Evolutionary conservation across 2,113 vertebrate genomes (phyloP), one percentile per base, ranked within the genome.

Genomic region (Irena cyanogastra): DNA sequence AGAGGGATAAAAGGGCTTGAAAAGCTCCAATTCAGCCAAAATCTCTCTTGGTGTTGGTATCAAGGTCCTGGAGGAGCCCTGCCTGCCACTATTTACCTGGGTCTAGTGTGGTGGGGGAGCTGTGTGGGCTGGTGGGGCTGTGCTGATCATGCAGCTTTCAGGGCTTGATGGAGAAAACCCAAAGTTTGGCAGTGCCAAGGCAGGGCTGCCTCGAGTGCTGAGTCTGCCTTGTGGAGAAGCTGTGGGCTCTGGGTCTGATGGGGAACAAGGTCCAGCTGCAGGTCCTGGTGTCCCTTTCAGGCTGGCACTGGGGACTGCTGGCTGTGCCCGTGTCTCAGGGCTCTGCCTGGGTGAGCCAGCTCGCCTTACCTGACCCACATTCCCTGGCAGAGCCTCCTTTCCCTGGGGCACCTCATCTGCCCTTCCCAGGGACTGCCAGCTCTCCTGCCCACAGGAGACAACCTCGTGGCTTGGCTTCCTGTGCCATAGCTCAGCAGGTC

Each of bases 281-380:
- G 85, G 6, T 49, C 17, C 81, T 71, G 33, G 16, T 35, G 91
- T 68, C 65, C 44, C 27, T 35, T 31, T 7, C 63, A 49, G 82
- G 44, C 10, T 88, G 79, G 23, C 5, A 2, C 7, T 35, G 52
- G 33, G 63, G 47, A 2, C 45, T 61, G 59, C 35, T 52, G n/a
- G 37, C 75, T 57, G 0, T 66, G 39, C 28, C 35, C 0, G 1
- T 42, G 37, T 15, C 72, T 28, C 2, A 0, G 45, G n/a, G 70
- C 85, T 85, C 16, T 0, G 45, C 56, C 77, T 74, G 50, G 52
- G 4, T 1, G 8, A 89, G 35, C 56, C 11, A 2, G 57, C 82
- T 87, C 2, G 0, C 93, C 89, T 91, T 49, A 16, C 23, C 65
- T 89, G 87, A 95, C 90, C 77, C 31, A 42, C 33, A 37, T 81